Evolutionary conservation across 2,888 invertebrate genomes (phyloP).

Genomic region (Anodontia alba): DNA sequence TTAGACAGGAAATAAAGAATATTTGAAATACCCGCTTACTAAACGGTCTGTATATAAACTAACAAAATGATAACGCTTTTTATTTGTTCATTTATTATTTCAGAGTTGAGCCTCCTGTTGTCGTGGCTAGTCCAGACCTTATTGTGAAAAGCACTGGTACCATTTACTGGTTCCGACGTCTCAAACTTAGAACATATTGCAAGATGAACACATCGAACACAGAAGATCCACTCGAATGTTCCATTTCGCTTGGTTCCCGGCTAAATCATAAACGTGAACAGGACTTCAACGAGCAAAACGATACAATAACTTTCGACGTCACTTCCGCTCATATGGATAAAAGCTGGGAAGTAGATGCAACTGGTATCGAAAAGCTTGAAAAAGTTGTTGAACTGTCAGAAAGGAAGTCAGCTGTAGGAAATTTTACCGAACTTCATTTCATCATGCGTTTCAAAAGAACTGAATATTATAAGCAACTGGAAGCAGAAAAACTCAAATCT

Average conservation of each 20-base stretch:
- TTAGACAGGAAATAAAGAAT: too few species aligned
- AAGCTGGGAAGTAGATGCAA: neutral
- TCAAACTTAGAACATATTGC: conserved; percentile 40
- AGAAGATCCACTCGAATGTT: conserved; percentile 18
- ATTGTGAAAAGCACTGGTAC: conserved; percentile 28
- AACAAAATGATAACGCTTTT: too few species aligned
- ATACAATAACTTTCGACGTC: conserved; percentile 15
- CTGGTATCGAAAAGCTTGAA: neutral
- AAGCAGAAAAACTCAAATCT: neutral
- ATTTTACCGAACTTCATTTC: neutral
- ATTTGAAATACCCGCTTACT: too few species aligned
- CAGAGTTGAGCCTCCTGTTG: conserved; percentile 17
- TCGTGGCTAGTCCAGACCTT: conserved; percentile 23
- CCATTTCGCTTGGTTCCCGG: conserved; percentile 37
- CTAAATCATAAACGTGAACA: conserved; percentile 26
- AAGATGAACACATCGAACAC: conserved; percentile 20
- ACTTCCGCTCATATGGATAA: neutral
- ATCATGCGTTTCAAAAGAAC: neutral
- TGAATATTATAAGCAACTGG: neutral
- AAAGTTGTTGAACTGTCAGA: neutral
- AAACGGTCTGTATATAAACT: too few species aligned
- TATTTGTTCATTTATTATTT: too few species aligned
- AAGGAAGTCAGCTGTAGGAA: neutral
- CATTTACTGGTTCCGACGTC: conserved; percentile 38
- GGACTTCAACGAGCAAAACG: conserved; percentile 35